Conservation (phyloP, 2,113 vertebrate species). For the Chaetodon trifascialis region DNA sequence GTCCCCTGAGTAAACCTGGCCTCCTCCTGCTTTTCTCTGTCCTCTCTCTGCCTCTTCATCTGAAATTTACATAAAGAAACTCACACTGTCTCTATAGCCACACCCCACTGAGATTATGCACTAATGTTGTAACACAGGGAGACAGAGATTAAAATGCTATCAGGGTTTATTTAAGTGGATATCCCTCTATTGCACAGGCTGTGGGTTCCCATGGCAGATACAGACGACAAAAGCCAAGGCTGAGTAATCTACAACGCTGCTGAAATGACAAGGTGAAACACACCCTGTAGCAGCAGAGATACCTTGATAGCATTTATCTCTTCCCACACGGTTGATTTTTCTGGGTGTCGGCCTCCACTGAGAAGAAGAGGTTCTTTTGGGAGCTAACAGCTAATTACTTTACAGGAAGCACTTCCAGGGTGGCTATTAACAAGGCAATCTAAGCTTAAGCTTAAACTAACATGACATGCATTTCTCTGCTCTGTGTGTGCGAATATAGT, state of each 20-base stretch:
- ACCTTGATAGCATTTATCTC: slow-evolving; percentile 75
- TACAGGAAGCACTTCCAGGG: slow-evolving; percentile 66
- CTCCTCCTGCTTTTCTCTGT: slow-evolving; percentile 53
- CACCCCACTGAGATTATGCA: slow-evolving; percentile 48
- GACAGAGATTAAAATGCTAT: slow-evolving; percentile 62
- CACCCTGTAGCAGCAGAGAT: slow-evolving; percentile 40
- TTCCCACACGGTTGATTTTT: slow-evolving; percentile 55
- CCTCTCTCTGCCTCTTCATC: slow-evolving; percentile 48
- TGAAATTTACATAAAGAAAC: slow-evolving; percentile 42
- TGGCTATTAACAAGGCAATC: slow-evolving; percentile 67
- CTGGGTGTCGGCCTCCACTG: slow-evolving; percentile 61
- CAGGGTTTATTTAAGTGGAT: slow-evolving; percentile 56
- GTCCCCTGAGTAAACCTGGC: slow-evolving; percentile 79
- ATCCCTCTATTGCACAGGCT: slow-evolving; percentile 5
- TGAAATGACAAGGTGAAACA: slow-evolving; percentile 30
- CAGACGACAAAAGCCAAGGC: slow-evolving; percentile 25
- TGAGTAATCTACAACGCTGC: slow-evolving; percentile 15
- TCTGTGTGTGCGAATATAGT: neutral
- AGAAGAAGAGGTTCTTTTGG: slow-evolving; percentile 57
- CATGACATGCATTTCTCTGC: slow-evolving; percentile 41
- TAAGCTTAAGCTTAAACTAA: slow-evolving; percentile 68
- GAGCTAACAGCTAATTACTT: slow-evolving; percentile 75
- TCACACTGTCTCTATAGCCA: slow-evolving; percentile 51
- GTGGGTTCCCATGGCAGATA: slow-evolving; percentile 26
- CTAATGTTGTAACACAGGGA: slow-evolving; percentile 68